A percentile compares a stretch with the other conserved stretches of the same genome.
Conservation (phyloP, 2,113 vertebrate species). For the Labeo rohita region DNA sequence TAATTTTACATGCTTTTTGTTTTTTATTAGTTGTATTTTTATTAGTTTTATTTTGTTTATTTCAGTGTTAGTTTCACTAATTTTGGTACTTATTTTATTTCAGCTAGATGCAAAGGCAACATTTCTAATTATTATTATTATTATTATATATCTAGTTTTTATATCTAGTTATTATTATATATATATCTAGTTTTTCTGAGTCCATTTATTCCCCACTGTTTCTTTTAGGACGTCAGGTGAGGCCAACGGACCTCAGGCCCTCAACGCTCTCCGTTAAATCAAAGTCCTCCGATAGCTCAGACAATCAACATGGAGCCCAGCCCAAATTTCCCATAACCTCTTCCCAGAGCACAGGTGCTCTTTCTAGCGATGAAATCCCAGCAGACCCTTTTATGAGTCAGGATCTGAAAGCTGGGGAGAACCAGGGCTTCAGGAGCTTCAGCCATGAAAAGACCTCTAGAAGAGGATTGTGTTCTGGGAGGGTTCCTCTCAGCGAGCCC, state of each 20-base stretch:
- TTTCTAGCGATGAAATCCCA: constrained; percentile 44
- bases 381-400: constrained; percentile 43
- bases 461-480: constrained; percentile 62
- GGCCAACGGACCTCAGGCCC: constrained; percentile 65
- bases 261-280: constrained; percentile 57
- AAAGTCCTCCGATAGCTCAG: constrained; percentile 65
- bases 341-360: constrained; percentile 47
- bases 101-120: too few species aligned
- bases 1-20: too few species aligned
- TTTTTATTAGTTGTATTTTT: too few species aligned
- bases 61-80: too few species aligned
- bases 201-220: not conserved
- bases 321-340: constrained; percentile 63
- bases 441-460: constrained; percentile 64
- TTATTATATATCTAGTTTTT: too few species aligned
- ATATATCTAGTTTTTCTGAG: not conserved
- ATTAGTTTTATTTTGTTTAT: too few species aligned
- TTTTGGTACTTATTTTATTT: too few species aligned
- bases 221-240: constrained; percentile 70
- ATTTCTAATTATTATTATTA: too few species aligned
- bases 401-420: constrained; percentile 50
- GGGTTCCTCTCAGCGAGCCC: constrained; percentile 71
- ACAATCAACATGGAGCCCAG: constrained; percentile 60
- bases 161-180: too few species aligned
- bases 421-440: constrained; percentile 43